Percentiles rank a stretch among this genome's conserved stretches.
Conservation (phyloP, 2,888 invertebrate genomes). For the Hemaris fuciformis region DNA sequence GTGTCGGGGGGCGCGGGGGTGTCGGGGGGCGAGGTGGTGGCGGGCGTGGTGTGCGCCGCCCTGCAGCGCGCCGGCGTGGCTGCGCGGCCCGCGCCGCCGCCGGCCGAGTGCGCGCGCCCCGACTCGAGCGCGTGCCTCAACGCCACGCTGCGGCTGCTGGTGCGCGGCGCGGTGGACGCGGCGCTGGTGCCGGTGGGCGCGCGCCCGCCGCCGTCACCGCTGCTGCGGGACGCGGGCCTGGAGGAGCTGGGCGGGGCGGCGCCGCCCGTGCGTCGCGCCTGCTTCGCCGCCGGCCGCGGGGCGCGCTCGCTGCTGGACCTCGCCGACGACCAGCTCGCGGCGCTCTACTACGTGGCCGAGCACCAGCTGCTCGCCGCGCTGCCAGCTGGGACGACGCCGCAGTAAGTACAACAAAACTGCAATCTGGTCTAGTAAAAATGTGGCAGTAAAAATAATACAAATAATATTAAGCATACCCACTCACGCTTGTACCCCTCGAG, state of each 20-base stretch:
- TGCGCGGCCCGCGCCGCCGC: constrained; percentile 25
- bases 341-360: constrained; percentile 32
- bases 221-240: constrained; percentile 43
- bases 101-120: constrained; percentile 28
- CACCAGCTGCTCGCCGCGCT: constrained; percentile 3
- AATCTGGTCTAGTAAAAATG: background rate
- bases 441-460: too few relatives aligned
- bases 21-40: constrained; percentile 33
- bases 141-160: constrained; percentile 29
- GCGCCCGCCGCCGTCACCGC: constrained; percentile 37
- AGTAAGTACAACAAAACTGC: background rate
- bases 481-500: too few relatives aligned
- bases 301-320: constrained; percentile 59
- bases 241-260: constrained; percentile 35
- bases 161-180: constrained; percentile 29
- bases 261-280: constrained; percentile 50
- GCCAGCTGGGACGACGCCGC: background rate
- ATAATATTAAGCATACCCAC: too few relatives aligned
- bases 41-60: constrained; percentile 30
- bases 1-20: constrained; percentile 30
- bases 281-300: constrained; percentile 35
- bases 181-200: constrained; percentile 37
- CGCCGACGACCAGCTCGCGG: constrained; percentile 36
- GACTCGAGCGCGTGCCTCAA: constrained; percentile 24
- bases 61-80: constrained; percentile 35